Evolutionary conservation across 2,113 vertebrate genomes (phyloP), one percentile per base, ranked within the genome.

Genomic region (Ariopsis seemanni): DNA sequence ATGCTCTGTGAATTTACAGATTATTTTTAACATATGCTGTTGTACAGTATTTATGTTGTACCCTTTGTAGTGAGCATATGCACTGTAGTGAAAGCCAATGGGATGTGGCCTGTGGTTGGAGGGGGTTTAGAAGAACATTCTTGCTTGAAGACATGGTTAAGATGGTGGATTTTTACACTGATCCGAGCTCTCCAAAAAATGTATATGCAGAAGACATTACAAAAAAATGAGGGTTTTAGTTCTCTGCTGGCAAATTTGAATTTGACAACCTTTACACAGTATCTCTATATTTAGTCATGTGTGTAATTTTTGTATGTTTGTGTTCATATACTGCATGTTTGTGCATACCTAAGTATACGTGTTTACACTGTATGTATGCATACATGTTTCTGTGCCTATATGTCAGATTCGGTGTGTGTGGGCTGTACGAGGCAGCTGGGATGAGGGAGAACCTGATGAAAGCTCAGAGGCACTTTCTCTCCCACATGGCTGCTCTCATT

Each of bases 401-500:
- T 60, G 57, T 81, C 79, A 81, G 55, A 62, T 62, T 82, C 11
- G 4, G 85, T 90, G 88, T 85, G 85, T 25, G 85, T 58, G 71
- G 50, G 62, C 74, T 77, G 27, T 34, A n/a, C 83, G 69, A 82
- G 63, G 53, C 72, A 75, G 69, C 82, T 83, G 86, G 60, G 84
- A 85, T 62, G 42, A 65, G 85, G 81, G 57, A 57, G 83, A 89
- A 80, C 86, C 79, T 84, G 80, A 72, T 72, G 78, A 86, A 91
- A 91, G 86, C 74, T 88, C 60, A 17, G 52, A 60, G 83, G 74
- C 84, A 60, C 50, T 75, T 83, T 86, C 48, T 83, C 85, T 88
- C 81, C 79, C 30, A 50, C 63, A 60, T 87, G 83, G 77, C 87
- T 62, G 58, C 63, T 86, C 84, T 89, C 88, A 89, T 92, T 90